phyloP scores from a whole-genome alignment of 2,113 vertebrate genomes.

The Capreolus pygargus region DNA sequence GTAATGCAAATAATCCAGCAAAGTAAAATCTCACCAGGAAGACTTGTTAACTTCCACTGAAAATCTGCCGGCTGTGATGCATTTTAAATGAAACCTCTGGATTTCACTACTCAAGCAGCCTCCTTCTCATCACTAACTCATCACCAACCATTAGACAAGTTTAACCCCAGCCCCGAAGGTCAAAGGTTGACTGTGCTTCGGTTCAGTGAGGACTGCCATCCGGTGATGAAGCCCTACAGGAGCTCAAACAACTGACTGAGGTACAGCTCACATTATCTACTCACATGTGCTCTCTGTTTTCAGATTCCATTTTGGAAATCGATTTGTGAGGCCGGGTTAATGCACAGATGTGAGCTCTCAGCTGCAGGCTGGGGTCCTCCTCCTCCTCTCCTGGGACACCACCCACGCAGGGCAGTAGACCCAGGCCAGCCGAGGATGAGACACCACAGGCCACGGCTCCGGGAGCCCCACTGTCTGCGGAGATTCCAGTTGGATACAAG shows the following conservation, averaged over 20 bases:
- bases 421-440: neutral
- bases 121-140: neutral
- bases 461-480: neutral
- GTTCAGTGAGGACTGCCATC: neutral
- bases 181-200: neutral
- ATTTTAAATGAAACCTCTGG: neutral
- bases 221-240: rapidly evolving
- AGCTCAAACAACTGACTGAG: rapidly evolving
- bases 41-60: neutral
- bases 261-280: neutral
- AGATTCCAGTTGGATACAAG: neutral
- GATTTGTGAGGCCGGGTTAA: neutral
- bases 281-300: neutral
- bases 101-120: neutral
- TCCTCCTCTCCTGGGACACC: neutral
- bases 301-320: neutral
- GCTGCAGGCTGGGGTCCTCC: neutral
- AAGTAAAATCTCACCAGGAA: neutral
- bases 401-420: neutral
- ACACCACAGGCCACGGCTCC: neutral
- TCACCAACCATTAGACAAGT: neutral
- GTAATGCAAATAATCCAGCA: neutral
- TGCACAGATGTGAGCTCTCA: too few relatives aligned
- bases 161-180: neutral
- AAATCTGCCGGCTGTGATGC: neutral